Evolutionary conservation across 2,113 vertebrate species (phyloP).

Genomic region (Leptobrachium ailaonicum): DNA sequence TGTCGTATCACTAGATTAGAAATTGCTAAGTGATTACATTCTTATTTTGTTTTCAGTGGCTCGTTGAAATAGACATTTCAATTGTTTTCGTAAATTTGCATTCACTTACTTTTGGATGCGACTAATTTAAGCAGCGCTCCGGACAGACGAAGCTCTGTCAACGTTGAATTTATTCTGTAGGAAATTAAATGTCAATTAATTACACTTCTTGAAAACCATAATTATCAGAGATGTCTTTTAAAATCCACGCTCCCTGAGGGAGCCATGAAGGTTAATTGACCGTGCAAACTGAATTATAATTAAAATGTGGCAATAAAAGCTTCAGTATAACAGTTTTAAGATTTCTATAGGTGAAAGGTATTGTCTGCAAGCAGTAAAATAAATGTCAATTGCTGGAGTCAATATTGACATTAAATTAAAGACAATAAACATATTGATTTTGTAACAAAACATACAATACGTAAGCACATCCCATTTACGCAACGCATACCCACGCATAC

Average conservation of each 20-base stretch:
- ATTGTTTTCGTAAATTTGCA: not conserved
- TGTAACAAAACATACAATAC: too few species aligned
- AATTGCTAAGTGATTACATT: too few species aligned
- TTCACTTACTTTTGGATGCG: not conserved
- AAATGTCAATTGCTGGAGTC: slow-evolving; percentile 6
- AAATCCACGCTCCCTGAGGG: slow-evolving; percentile 38
- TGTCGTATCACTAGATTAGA: too few species aligned
- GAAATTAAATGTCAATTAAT: slow-evolving; percentile 50
- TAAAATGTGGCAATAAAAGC: slow-evolving; percentile 27
- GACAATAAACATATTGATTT: too few species aligned
- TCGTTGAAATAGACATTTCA: not conserved
- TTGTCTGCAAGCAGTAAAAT: not conserved
- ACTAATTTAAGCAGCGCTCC: not conserved
- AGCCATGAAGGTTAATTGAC: slow-evolving; percentile 47
- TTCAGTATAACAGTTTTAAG: slow-evolving; percentile 7
- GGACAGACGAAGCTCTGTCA: not conserved
- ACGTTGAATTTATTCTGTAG: slow-evolving; percentile 34
- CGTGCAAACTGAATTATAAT: slow-evolving; percentile 44
- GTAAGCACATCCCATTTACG: too few species aligned
- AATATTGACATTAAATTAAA: not conserved
- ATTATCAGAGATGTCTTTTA: slow-evolving; percentile 45
- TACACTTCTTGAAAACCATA: slow-evolving; percentile 46
- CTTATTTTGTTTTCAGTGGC: not conserved
- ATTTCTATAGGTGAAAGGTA: not conserved
- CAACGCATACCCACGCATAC: too few species aligned